Percentiles rank a stretch among this genome's conserved stretches.
phyloP scores from a whole-genome alignment of 2,113 vertebrate species.

The Ovis canadensis region DNA sequence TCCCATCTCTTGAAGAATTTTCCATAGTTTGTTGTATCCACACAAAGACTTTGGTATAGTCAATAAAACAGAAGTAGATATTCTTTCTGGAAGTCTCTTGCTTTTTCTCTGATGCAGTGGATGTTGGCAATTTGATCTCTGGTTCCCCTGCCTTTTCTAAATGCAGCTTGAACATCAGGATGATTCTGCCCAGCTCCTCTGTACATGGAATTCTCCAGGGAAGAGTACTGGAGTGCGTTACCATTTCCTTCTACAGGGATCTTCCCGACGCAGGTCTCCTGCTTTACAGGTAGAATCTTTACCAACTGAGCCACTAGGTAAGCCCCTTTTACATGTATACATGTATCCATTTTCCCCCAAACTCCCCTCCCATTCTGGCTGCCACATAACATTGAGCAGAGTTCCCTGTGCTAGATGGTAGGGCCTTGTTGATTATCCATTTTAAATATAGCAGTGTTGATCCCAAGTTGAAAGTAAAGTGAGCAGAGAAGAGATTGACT shows the following conservation, averaged over 20 bases:
- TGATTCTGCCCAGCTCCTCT: neutral
- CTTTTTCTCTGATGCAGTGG: neutral
- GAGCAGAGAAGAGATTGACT: neutral
- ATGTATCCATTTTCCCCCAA: neutral
- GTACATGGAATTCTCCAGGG: neutral
- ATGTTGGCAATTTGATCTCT: neutral
- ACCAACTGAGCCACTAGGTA: neutral
- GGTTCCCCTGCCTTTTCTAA: neutral
- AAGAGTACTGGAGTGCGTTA: neutral
- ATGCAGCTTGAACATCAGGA: neutral
- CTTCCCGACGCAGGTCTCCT: neutral
- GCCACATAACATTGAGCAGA: neutral
- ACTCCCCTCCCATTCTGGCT: neutral
- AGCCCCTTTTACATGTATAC: neutral
- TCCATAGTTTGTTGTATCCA: neutral
- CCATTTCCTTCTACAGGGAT: neutral
- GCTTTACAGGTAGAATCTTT: neutral
- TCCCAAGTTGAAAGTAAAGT: neutral
- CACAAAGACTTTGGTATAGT: neutral
- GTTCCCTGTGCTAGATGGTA: accelerated
- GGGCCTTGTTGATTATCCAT: neutral
- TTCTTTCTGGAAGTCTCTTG: neutral
- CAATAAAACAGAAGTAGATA: neutral
- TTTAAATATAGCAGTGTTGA: neutral
- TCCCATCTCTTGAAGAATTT: neutral